These are phyloP conservation scores for Margaritifera margaritifera DNA, from an alignment of 2,888 invertebrate species.

Conservation along the genomic window DNA sequence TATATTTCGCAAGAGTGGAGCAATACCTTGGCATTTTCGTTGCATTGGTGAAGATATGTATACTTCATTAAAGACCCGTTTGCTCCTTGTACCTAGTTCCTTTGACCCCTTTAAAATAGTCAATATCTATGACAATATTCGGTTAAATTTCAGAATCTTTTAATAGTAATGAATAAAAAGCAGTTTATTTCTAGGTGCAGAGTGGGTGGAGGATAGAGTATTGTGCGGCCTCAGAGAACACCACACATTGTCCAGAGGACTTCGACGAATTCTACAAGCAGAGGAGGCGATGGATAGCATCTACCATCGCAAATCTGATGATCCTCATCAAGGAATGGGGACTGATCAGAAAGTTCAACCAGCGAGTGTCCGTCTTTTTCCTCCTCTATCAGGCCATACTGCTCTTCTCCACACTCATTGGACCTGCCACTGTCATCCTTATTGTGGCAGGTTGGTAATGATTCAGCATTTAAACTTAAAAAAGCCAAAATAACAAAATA, in stretches of 20 bases:
- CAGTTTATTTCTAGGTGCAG: constrained; percentile 45
- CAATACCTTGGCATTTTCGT: too few relatives aligned
- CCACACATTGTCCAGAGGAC: constrained; percentile 65
- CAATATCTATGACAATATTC: neutral
- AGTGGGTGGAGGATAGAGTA: constrained; percentile 69
- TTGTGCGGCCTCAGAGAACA: constrained; percentile 65
- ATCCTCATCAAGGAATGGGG: constrained; percentile 54
- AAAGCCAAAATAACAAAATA: too few relatives aligned
- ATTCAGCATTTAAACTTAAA: too few relatives aligned
- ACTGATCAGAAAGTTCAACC: constrained; percentile 49
- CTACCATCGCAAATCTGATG: constrained; percentile 62
- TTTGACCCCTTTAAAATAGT: neutral
- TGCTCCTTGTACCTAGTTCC: neutral
- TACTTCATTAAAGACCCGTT: too few relatives aligned
- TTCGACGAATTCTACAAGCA: constrained; percentile 71
- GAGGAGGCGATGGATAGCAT: constrained; percentile 66
- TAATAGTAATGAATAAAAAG: neutral
- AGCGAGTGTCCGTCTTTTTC: constrained; percentile 59
- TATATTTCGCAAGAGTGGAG: too few relatives aligned
- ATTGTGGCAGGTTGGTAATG: constrained; percentile 52
- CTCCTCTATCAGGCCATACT: constrained; percentile 62
- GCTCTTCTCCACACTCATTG: constrained; percentile 61
- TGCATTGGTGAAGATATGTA: too few relatives aligned
- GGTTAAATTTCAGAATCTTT: neutral
- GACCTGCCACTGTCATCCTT: constrained; percentile 57